Evolutionary conservation across 1,140 invertebrate species (phyloP), one percentile per base, ranked within the genome.

Genomic region (Potamilus streckersoni): DNA sequence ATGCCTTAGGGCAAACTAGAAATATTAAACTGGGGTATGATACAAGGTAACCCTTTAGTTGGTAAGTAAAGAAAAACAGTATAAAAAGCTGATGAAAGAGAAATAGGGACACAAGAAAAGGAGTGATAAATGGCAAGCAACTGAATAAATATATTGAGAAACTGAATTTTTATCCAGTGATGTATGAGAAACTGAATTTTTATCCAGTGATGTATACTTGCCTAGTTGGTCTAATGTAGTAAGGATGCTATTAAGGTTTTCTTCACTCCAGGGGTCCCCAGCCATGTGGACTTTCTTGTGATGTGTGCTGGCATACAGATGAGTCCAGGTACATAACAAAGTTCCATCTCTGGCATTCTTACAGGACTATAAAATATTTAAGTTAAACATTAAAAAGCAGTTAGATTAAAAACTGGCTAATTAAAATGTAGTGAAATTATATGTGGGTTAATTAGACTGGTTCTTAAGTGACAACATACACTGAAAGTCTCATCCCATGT

Each of bases 291-390:
- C 74, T 65, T 84, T 86, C 59, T 74, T 82, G n/a, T 87, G 83
- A 71, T 88, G 86, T 23, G 86, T 86, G 58, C 74, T 78, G 20
- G 87, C 80, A 78, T 88, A 89, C 38, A 87, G 68, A 66, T 87
- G 86, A 59, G 74, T 82, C 88, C 88, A 89, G 31, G 80, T 70
- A 62, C 87, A 67, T 69, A 81, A 60, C 60, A 81, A 63, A 4
- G 23, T 31, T 17, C 74, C 78, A 69, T 80, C 79, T 49, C 62
- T 76, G 31, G 69, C 65, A 19, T 73, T 59, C 71, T 86, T 83
- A 74, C 81, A 84, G 66, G 76, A 73, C 84, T 88, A 65, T 5
- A 71, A 65, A 67, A 73, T 49, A 57, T 76, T 76, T 27, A 19
- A 62, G 23, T 62, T 62, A 15, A 15, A 14, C 60, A 62, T 4